Conservation (phyloP, 2,113 vertebrate species). For the Corynorhinus townsendii region DNA sequence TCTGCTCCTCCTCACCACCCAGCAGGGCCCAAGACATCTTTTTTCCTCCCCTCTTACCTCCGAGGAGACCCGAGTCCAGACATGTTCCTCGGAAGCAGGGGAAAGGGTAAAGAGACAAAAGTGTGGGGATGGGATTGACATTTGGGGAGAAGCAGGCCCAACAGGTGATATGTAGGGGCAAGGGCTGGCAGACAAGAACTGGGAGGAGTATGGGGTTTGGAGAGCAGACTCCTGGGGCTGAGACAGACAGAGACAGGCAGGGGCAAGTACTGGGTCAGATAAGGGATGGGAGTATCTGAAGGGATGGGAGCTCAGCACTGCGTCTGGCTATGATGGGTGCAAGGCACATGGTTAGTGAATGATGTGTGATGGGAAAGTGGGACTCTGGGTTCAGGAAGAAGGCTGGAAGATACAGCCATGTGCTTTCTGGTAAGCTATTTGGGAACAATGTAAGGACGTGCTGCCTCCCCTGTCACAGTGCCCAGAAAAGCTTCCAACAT, state of each 20-base stretch:
- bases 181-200: background rate
- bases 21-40: background rate
- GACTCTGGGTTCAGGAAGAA: background rate
- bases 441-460: background rate
- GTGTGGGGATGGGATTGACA: slow-evolving; percentile 40
- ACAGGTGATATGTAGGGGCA: background rate
- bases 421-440: background rate
- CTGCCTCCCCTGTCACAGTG: background rate
- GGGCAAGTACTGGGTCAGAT: background rate
- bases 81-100: slow-evolving; percentile 70
- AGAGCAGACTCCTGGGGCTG: background rate
- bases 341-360: background rate
- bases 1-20: background rate
- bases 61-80: slow-evolving; percentile 84
- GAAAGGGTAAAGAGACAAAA: slow-evolving; percentile 56
- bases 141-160: background rate
- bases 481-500: background rate
- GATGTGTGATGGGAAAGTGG: background rate
- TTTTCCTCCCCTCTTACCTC: slow-evolving; percentile 83
- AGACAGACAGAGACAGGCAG: background rate
- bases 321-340: background rate
- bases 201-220: background rate
- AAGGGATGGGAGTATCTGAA: background rate
- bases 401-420: background rate
- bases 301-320: background rate